Evolutionary conservation across 2,113 vertebrate species (phyloP).

Genomic region (Equus quagga): DNA sequence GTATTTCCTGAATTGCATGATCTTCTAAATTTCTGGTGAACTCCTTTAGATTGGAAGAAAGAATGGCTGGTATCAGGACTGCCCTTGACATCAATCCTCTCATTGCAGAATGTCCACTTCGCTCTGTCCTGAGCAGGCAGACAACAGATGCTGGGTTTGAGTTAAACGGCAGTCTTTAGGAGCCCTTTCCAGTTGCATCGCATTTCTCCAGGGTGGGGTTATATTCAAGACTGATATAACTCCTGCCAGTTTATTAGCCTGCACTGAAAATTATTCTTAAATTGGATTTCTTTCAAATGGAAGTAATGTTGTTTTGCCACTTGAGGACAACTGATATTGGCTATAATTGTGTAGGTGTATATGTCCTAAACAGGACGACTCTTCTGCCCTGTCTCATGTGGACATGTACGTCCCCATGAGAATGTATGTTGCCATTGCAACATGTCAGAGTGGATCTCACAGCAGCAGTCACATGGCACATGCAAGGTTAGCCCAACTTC

Average conservation of each 20-base stretch:
- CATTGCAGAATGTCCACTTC: neutral
- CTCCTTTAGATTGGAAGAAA: neutral
- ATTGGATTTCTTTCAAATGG: neutral
- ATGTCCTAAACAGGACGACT: neutral
- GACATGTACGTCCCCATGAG: neutral
- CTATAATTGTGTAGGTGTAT: neutral
- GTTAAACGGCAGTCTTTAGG: neutral
- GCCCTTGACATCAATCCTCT: no score
- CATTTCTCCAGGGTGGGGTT: neutral
- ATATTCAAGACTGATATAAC: neutral
- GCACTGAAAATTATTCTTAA: neutral
- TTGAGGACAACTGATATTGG: neutral
- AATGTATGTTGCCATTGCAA: neutral
- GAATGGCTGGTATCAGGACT: neutral
- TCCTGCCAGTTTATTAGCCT: neutral
- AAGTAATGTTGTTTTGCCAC: neutral
- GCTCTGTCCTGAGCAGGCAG: neutral
- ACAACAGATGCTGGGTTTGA: neutral
- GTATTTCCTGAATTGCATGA: neutral
- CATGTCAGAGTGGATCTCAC: neutral
- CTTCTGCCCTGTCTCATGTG: neutral
- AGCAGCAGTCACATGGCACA: accelerated
- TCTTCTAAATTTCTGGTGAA: neutral
- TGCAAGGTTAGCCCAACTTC: neutral
- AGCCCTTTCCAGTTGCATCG: neutral